Percentiles rank a stretch among this genome's conserved stretches.
Evolutionary conservation across 2,113 vertebrate genomes (phyloP).

Genomic region (Upupa epops): DNA sequence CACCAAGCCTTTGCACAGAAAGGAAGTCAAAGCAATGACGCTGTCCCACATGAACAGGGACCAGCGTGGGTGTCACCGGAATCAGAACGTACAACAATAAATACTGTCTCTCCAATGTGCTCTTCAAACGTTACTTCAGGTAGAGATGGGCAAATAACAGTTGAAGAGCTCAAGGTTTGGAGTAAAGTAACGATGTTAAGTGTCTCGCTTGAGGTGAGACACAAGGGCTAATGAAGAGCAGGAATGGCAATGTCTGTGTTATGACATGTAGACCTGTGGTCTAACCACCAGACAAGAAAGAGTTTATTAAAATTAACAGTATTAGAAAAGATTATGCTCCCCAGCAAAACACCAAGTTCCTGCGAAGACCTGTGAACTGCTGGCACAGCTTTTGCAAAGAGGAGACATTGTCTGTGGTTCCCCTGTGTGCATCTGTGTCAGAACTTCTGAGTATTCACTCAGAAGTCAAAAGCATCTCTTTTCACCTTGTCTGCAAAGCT

Average conservation of each 20-base stretch:
- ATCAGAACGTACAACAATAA: constrained; percentile 43
- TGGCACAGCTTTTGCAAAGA: neutral
- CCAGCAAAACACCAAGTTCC: constrained; percentile 34
- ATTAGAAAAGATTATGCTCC: constrained; percentile 32
- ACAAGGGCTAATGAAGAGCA: neutral
- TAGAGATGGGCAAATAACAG: neutral
- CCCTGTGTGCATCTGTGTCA: neutral
- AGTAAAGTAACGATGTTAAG: neutral
- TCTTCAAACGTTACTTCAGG: neutral
- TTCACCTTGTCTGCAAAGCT: constrained; percentile 32
- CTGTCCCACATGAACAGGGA: constrained; percentile 32
- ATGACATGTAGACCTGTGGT: constrained; percentile 37
- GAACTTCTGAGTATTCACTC: neutral
- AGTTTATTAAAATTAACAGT: constrained; percentile 44
- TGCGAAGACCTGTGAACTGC: constrained; percentile 27
- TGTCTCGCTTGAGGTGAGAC: neutral
- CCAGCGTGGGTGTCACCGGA: neutral
- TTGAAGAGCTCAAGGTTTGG: neutral
- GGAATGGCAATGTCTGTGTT: neutral
- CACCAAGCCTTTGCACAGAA: constrained; percentile 2
- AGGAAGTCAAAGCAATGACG: constrained; percentile 50
- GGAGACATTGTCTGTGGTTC: neutral
- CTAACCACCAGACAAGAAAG: constrained; percentile 55
- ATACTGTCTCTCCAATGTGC: neutral
- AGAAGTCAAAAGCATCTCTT: neutral